Percentiles rank a stretch among this genome's conserved stretches.
Conservation (phyloP, 2,113 vertebrate genomes). For the Eulemur rufifrons region DNA sequence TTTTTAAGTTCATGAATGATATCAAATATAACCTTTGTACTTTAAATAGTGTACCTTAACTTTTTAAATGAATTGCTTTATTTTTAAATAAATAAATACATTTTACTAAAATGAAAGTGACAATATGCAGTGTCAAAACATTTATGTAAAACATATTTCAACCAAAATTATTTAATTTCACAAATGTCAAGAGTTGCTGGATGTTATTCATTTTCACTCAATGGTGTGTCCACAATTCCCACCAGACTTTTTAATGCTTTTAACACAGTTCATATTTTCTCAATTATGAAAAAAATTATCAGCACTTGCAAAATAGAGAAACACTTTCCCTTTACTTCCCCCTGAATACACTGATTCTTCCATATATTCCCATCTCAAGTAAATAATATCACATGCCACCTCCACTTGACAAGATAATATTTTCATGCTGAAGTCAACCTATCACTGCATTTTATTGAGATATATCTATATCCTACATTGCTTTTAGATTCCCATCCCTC, state of each 20-base stretch:
- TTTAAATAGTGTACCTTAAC: neutral
- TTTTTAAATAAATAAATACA: neutral
- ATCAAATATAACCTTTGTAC: neutral
- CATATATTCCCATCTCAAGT: neutral
- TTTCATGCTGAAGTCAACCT: neutral
- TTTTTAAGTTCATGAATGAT: neutral
- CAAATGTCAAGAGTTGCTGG: neutral
- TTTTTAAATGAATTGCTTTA: neutral
- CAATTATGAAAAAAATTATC: conserved; percentile 8
- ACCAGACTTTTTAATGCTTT: neutral
- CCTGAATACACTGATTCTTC: neutral
- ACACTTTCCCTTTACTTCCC: neutral
- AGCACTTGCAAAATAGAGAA: neutral
- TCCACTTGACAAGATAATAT: neutral
- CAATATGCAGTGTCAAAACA: neutral
- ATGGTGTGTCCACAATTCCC: neutral
- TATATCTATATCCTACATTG: neutral
- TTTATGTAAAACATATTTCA: neutral
- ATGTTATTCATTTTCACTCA: neutral
- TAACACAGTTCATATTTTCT: neutral
- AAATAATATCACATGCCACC: neutral
- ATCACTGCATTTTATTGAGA: neutral
- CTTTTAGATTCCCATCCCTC: neutral
- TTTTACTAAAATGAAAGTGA: neutral
- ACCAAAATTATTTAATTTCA: conserved; percentile 2